Base-by-base conservation (phyloP, 2,797 vertebrate species). In the Danio choprae region DNA sequence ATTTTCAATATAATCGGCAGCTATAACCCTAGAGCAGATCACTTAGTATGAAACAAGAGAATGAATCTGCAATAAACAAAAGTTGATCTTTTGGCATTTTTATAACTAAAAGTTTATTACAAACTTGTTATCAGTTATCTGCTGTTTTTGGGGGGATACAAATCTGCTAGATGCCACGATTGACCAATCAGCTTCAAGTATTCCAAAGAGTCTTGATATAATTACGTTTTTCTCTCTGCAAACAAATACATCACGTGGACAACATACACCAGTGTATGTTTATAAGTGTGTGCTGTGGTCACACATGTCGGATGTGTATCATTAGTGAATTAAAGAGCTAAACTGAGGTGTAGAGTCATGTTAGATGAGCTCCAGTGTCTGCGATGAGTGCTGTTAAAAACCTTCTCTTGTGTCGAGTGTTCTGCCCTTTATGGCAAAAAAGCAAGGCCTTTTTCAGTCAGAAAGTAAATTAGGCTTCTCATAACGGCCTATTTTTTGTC, bases 401-500 rank as follows among this genome's bases (percentile, higher is more conserved):
- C 73, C 70, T 81, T 81, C 60, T 48, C 58, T 73, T 74, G 64
- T 60, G 63, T 80, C 41, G 73, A 78, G 75, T 74, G 63, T 68
- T 73, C 55, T 69, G 76, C 72, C 80, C 59, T 74, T 64, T 74
- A 79, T 79, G 63, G 85, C 71, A 69, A 78, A 81, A 29, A 77
- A 43, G 44, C 48, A 70, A 64, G 67, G 55, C 13, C 69, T 75
- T 72, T 79, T 75, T 71, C 72, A 69, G 18, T 44, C 51, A 78
- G 75, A 81, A 84, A 80, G 78, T 86, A 86, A 84, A 86, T 87
- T 86, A 84, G 72, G 62, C 72, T 53, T 83, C 79, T 86, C 63
- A 44, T 79, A 75, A 80, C 64, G 74, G 80, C 67, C 74, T 70
- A 65, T 72, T 77, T 79, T 68, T 29, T 43, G 51, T 77, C 51